Conservation (phyloP, 2,113 vertebrate species). For the Pterocles gutturalis region DNA sequence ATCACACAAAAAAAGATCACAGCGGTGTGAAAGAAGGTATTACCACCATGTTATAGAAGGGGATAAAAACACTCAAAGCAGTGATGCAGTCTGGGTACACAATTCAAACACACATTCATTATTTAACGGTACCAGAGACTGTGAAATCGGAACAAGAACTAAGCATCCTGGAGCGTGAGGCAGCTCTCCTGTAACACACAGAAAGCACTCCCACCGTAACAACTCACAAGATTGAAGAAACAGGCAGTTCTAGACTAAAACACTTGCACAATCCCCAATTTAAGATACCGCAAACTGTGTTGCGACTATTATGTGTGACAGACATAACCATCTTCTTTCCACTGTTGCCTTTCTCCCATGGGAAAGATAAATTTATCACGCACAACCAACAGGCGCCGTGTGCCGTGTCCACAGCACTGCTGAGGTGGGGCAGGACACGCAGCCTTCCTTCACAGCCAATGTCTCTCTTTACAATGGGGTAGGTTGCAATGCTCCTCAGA, state of each 20-base stretch:
- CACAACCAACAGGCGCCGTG: accelerated
- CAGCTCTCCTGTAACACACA: not conserved
- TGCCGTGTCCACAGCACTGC: accelerated
- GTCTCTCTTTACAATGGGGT: accelerated
- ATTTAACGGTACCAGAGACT: accelerated
- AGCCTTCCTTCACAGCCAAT: accelerated
- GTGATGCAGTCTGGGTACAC: not conserved
- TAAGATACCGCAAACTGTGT: accelerated
- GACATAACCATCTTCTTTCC: accelerated
- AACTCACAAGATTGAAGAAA: accelerated
- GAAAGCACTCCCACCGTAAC: not conserved
- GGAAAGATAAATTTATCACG: accelerated
- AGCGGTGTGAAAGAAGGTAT: not conserved
- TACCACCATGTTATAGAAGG: not conserved
- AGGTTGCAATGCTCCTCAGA: accelerated
- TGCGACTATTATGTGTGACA: accelerated
- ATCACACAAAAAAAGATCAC: not conserved
- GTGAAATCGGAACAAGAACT: not conserved
- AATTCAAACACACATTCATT: not conserved
- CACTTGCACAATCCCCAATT: not conserved
- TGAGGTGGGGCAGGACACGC: accelerated
- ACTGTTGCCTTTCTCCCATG: accelerated
- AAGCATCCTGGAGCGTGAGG: accelerated
- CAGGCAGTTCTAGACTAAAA: accelerated
- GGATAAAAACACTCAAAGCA: not conserved